Conservation (phyloP, 2,113 vertebrate species). For the Oreotrochilus melanogaster region DNA sequence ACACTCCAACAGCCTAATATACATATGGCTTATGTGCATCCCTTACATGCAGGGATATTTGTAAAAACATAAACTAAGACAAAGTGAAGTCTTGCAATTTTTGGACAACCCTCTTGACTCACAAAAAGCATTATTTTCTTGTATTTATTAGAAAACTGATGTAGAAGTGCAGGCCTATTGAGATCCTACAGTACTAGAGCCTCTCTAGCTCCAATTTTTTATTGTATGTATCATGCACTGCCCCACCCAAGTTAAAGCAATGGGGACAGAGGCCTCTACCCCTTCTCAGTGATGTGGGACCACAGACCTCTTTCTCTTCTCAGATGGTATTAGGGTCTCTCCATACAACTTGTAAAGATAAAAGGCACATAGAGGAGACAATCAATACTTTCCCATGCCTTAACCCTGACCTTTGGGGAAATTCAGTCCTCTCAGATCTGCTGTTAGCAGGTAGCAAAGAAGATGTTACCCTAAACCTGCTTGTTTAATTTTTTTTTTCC, state of each 20-base stretch:
- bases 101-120: neutral
- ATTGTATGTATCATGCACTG: rapidly evolving
- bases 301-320: neutral
- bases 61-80: neutral
- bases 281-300: neutral
- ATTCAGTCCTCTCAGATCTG: neutral
- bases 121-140: neutral
- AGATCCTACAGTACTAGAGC: neutral
- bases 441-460: neutral
- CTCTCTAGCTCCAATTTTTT: neutral
- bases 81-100: neutral
- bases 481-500: neutral
- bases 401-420: neutral
- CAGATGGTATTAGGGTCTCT: neutral
- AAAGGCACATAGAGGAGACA: neutral
- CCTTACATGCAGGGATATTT: neutral
- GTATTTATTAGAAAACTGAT: neutral
- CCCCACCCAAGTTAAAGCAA: neutral
- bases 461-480: neutral
- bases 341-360: neutral
- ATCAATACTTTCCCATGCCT: neutral
- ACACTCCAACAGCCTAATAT: neutral
- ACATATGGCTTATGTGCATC: neutral
- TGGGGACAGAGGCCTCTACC: neutral
- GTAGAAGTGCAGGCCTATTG: neutral